Conservation (phyloP, 1,140 invertebrate species). For the Catajapyx aquilonaris region DNA sequence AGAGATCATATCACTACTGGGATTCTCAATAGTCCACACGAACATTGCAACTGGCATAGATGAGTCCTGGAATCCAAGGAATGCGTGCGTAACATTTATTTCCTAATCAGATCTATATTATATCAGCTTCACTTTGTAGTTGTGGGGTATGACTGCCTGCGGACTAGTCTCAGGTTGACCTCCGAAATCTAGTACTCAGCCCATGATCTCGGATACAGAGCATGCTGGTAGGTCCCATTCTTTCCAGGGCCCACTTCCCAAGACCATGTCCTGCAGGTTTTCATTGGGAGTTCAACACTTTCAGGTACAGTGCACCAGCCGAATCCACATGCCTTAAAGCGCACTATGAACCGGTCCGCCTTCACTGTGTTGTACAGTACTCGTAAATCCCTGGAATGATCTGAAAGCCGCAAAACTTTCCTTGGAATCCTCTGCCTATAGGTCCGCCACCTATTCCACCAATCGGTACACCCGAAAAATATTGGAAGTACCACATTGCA, state of each 20-base stretch:
- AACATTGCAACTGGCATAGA: slow-evolving; percentile 72
- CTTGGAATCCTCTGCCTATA: slow-evolving; percentile 71
- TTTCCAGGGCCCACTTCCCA: slow-evolving; percentile 41
- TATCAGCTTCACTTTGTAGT: slow-evolving; percentile 49
- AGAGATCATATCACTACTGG: slow-evolving; percentile 36
- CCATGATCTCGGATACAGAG: slow-evolving; percentile 76
- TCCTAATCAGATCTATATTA: slow-evolving; percentile 1
- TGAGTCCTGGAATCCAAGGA: slow-evolving; percentile 39
- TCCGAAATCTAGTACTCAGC: slow-evolving; percentile 67
- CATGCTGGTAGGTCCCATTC: slow-evolving; percentile 60
- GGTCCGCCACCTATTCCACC: slow-evolving; percentile 77
- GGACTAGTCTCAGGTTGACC: slow-evolving; percentile 49
- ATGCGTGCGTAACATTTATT: slow-evolving; percentile 7
- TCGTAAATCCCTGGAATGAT: slow-evolving; percentile 70
- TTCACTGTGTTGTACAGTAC: slow-evolving; percentile 54
- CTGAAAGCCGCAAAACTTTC: slow-evolving; percentile 80
- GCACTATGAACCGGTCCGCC: slow-evolving; percentile 69
- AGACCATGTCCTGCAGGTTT: slow-evolving; percentile 14
- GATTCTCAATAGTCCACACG: slow-evolving; percentile 62
- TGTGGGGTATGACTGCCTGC: slow-evolving; percentile 79
- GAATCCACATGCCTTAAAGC: slow-evolving; percentile 46
- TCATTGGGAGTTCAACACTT: slow-evolving; percentile 53
- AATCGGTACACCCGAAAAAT: slow-evolving; percentile 77
- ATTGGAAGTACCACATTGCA: no score
- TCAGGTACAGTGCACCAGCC: slow-evolving; percentile 55